phyloP scores from a whole-genome alignment of 2,888 invertebrate genomes.

The Brachylomia viminalis region DNA sequence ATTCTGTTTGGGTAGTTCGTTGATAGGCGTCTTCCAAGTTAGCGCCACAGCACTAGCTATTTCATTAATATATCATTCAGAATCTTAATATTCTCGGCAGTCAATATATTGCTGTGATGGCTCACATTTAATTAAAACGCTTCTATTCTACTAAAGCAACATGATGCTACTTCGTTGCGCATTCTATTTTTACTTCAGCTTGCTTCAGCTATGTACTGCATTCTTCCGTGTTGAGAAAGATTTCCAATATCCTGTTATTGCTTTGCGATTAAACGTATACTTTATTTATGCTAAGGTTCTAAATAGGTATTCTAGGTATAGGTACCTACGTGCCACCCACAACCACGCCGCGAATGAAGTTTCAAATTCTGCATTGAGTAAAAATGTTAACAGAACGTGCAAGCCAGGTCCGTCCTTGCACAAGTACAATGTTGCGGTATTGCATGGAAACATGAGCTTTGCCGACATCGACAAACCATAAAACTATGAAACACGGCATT shows the following conservation, averaged over 20 bases:
- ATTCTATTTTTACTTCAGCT: conserved; percentile 19
- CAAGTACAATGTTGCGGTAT: conserved; percentile 18
- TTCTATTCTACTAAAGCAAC: not conserved
- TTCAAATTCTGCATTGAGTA: conserved; percentile 35
- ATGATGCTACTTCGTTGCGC: not conserved
- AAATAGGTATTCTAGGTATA: conserved; percentile 5
- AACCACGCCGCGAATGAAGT: conserved; percentile 24
- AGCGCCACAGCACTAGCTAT: not conserved
- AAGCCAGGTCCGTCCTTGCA: conserved; percentile 32
- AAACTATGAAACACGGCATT: conserved; percentile 23
- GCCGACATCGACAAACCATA: not conserved
- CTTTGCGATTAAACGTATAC: conserved; percentile 27
- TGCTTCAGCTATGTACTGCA: conserved; percentile 3
- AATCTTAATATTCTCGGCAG: not conserved
- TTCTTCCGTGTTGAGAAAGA: conserved; percentile 26
- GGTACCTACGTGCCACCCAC: conserved; percentile 7
- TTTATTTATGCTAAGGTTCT: conserved; percentile 29
- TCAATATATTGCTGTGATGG: not conserved
- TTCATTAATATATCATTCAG: not conserved
- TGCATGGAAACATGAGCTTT: conserved; percentile 39
- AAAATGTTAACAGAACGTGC: conserved; percentile 41
- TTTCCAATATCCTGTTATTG: conserved; percentile 23
- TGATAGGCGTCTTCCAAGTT: not conserved
- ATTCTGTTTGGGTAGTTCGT: not conserved
- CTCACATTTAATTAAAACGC: not conserved